Evolutionary conservation across 1,140 invertebrate species (phyloP), one percentile per base, ranked within the genome.

Genomic region (Drosophila novamexicana): DNA sequence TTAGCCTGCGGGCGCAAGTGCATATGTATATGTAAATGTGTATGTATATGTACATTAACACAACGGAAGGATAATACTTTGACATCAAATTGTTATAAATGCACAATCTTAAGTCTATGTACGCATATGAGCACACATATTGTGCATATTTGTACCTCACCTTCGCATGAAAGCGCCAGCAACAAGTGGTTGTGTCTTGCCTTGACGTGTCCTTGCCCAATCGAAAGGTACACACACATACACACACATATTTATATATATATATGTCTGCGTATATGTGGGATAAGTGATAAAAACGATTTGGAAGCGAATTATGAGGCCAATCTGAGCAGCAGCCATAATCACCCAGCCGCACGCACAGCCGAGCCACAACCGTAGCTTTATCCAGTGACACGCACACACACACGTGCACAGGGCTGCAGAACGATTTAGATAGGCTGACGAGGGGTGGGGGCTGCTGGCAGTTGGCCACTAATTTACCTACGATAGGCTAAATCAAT

Each of bases 401-500:
- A 22, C 29, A 8, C 29, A 47, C n/a, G 37, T 8, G 58, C 32
- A 47, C 9, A 40, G 6, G 18, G 7, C 40, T 16, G 40, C 9
- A 6, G n/a, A 59, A 22, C 29, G 34, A 57, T 44, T 14, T 39
- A 40, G 12, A 16, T 22, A 42, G 9, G 22, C 1, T 2, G 22
- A 29, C 5, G 4, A 4, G 22, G 22, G 22, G 22, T 29, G 22
- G 54, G 50, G 32, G 53, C 44, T 29, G 22, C 54, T 61, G 62
- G 58, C 56, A 67, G 70, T 67, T 50, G 73, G 65, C 58, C 63
- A 61, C 65, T 56, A 72, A 78, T 78, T 80, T 78, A 78, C 65
- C 75, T 80, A 66, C 47, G 74, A 77, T 69, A 85, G 59, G 49
- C 66, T 65, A 59, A 80, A 71, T 79, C 69, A 63, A 79, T 68